phyloP scores from a whole-genome alignment of 2,888 invertebrate species.

The Himalopsyche anomala region DNA sequence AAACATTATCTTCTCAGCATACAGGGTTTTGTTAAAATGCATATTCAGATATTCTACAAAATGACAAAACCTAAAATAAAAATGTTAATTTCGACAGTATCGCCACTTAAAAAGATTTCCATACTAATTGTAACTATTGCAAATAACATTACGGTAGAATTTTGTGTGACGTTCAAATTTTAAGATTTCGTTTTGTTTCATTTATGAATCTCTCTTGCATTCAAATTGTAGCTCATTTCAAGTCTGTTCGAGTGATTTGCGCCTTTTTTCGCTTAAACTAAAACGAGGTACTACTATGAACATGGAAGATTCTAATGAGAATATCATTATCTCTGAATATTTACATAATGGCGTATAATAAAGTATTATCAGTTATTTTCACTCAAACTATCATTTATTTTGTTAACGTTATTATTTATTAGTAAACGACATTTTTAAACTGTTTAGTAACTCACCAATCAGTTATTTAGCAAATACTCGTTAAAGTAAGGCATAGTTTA shows the following conservation, averaged over 20 bases:
- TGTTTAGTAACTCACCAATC: too few relatives aligned
- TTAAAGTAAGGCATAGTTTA: too few relatives aligned
- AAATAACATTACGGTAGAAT: neutral
- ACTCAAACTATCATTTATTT: too few relatives aligned
- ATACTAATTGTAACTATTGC: neutral
- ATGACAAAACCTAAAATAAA: too few relatives aligned
- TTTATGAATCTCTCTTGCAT: conserved; percentile 14
- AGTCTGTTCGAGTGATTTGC: conserved; percentile 7
- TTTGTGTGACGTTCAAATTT: neutral
- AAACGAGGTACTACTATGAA: conserved; percentile 9
- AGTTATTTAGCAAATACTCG: too few relatives aligned
- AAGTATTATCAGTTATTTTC: neutral
- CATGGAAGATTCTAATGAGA: neutral
- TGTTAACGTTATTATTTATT: too few relatives aligned
- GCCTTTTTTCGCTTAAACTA: neutral
- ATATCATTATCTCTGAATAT: neutral
- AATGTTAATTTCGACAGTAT: neutral
- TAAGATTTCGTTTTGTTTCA: neutral
- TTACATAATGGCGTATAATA: neutral
- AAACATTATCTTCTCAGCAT: too few relatives aligned
- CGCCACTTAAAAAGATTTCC: neutral
- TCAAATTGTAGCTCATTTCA: conserved; percentile 23
- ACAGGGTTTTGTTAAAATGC: too few relatives aligned
- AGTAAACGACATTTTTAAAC: too few relatives aligned
- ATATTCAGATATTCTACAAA: too few relatives aligned